Evolutionary conservation across 2,113 vertebrate species (phyloP).

Genomic region (Butorides virescens): DNA sequence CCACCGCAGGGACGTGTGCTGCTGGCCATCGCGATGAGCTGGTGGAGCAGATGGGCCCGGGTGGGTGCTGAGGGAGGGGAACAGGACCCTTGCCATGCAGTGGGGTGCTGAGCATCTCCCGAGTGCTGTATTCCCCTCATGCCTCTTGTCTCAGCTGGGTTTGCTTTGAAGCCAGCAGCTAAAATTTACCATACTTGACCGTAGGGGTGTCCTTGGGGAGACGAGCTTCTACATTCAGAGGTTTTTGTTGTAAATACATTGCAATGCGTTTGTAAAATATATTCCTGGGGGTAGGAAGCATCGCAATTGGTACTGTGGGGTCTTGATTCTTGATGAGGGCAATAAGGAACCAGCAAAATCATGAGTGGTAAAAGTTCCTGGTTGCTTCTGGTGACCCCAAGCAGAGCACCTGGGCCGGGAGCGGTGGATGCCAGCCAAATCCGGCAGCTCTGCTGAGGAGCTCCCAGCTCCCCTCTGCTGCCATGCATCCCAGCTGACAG

Average conservation of each 20-base stretch:
- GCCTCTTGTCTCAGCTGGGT: neutral
- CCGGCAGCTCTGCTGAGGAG: fast-evolving
- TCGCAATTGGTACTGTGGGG: fast-evolving
- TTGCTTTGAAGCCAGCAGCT: neutral
- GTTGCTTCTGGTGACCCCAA: neutral
- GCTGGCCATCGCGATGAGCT: fast-evolving
- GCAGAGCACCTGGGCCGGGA: neutral
- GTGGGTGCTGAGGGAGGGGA: neutral
- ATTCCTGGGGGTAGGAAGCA: neutral
- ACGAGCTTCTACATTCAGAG: neutral
- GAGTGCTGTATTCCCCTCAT: fast-evolving
- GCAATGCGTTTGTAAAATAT: neutral
- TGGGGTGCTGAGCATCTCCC: fast-evolving
- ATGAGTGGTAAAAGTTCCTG: neutral
- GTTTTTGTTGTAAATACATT: neutral
- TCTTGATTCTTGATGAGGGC: neutral
- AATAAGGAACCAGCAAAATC: neutral
- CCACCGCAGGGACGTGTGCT: fast-evolving
- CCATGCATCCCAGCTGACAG: neutral
- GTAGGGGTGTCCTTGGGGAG: neutral
- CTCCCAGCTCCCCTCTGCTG: neutral
- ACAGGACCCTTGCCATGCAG: fast-evolving
- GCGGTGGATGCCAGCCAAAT: fast-evolving
- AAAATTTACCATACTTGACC: neutral
- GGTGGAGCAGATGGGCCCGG: neutral